Evolutionary conservation across 2,113 vertebrate species (phyloP).

Genomic region (Leptocoma aspasia): DNA sequence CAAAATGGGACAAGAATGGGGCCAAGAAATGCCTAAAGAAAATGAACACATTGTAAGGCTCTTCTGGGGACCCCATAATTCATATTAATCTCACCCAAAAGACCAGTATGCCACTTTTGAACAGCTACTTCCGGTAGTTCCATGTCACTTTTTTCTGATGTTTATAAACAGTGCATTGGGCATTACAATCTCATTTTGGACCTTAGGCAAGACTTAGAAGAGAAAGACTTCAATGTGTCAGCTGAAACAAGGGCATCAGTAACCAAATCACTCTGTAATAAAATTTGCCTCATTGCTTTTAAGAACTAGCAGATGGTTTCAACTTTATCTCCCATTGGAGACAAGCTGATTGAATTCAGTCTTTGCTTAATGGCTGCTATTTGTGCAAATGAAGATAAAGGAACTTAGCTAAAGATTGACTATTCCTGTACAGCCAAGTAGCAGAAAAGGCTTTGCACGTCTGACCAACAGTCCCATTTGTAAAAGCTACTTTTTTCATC

Average conservation of each 20-base stretch:
- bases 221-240: neutral
- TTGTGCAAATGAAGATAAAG: slow-evolving; percentile 63
- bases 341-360: slow-evolving; percentile 58
- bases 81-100: neutral
- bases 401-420: slow-evolving; percentile 11
- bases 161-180: neutral
- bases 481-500: neutral
- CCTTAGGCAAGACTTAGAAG: neutral
- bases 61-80: neutral
- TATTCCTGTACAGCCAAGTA: neutral
- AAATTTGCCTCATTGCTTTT: slow-evolving; percentile 66
- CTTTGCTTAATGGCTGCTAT: slow-evolving; percentile 49
- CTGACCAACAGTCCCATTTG: neutral
- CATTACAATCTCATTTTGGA: neutral
- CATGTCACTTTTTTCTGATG: neutral
- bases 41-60: neutral
- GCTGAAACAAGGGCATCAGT: slow-evolving; percentile 43
- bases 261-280: slow-evolving; percentile 59
- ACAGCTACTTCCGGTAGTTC: neutral
- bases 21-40: neutral
- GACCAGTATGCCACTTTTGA: neutral
- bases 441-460: neutral
- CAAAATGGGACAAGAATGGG: neutral
- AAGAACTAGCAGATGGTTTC: slow-evolving; percentile 65
- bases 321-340: slow-evolving; percentile 62